Base-by-base conservation (phyloP, 2,797 vertebrate genomes). In the Sciaenops ocellatus region DNA sequence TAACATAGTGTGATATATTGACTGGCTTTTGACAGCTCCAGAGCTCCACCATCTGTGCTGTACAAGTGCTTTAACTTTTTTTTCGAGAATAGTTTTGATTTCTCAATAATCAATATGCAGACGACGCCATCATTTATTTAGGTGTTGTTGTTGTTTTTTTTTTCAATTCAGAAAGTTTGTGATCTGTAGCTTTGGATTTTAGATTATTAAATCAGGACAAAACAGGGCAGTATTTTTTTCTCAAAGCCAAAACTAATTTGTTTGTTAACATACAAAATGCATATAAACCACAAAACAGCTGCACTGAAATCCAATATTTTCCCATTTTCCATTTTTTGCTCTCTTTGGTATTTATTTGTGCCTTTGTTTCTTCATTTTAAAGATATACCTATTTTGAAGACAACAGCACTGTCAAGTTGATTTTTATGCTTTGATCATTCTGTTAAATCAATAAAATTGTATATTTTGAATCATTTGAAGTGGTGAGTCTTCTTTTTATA, bases 361-460 rank as follows among this genome's bases (percentile, higher is more conserved):
- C 64, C 52, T 62, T 60, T 20, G 3, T 56, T 7, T 59, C 16
- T 64, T 48, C 24, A 20, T 54, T 61, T 17, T 60, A 46, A 41
- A 20, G 8, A 54, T 38, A 34, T 6, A 50, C 57, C 7, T 16
- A 3, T 79, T 18, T 34, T n/a, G 3, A 76, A 48, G 4, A 28
- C 60, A 80, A 56, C 28, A 44, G 62, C 38, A 9, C 42, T 55
- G n/a, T 63, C 6, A 42, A 18, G n/a, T 76, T 15, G 0, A 34
- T 71, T 68, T 77, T 59, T 47, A 34, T 66, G 16, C 28, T 2
- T 28, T 28, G 26, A 57, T 65, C 34, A 44, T 34, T 67, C 20
- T 81, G 28, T 81, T 57, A 12, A 18, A 60, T 48, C n/a, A 89
- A 85, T 90, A 86, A 88, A 89, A 65, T 0, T 4, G 4, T 70